These are phyloP conservation scores for Steinernema scapterisci DNA, from an alignment of 2,888 invertebrate genomes.

Conservation along the genomic window DNA sequence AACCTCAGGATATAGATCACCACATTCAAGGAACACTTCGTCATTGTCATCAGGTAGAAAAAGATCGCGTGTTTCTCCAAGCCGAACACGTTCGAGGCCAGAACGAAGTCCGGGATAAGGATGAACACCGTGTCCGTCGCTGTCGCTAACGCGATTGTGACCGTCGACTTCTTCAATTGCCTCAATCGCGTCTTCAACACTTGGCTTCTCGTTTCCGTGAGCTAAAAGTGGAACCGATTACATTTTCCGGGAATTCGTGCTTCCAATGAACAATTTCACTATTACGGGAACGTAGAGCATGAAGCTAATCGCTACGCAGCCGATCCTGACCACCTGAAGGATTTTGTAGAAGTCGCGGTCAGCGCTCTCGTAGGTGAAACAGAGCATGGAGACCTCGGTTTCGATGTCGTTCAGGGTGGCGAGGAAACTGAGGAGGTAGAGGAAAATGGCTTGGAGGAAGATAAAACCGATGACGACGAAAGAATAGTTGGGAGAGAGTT, in stretches of 20 bases:
- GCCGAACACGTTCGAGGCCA: slow-evolving; percentile 2
- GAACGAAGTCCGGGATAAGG: slow-evolving; percentile 11
- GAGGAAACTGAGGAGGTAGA: not conserved
- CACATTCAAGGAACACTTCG: slow-evolving; percentile 8
- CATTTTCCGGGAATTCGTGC: not conserved
- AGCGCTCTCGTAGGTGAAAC: not conserved
- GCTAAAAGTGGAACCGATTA: not conserved
- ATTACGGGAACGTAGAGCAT: not conserved
- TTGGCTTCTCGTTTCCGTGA: not conserved
- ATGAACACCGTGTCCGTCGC: slow-evolving; percentile 15
- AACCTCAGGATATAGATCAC: not conserved
- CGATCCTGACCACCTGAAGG: not conserved
- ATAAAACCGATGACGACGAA: not conserved
- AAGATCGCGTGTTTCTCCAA: not conserved
- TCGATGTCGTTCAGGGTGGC: not conserved
- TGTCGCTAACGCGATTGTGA: slow-evolving; percentile 5
- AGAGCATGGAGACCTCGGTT: not conserved
- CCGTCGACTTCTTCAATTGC: not conserved
- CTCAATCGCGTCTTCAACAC: not conserved
- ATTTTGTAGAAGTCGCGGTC: not conserved
- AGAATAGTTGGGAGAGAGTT: not conserved
- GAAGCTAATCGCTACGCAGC: not conserved
- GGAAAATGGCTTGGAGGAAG: not conserved
- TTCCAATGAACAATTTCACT: not conserved
- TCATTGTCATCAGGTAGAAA: not conserved